phyloP scores from a whole-genome alignment of 1,140 invertebrate genomes.

The Aphis craccivora region DNA sequence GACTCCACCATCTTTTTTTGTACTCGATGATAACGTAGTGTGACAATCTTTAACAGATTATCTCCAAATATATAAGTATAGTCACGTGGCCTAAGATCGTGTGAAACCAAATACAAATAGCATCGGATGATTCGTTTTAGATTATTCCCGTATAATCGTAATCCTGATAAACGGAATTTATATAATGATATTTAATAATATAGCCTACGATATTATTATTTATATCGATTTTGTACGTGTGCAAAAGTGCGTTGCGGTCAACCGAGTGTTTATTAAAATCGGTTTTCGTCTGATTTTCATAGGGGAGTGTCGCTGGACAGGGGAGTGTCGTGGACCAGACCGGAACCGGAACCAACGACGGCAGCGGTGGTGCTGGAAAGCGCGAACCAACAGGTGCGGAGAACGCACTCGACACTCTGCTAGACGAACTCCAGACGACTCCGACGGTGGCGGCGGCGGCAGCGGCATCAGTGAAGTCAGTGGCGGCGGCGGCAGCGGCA shows the following conservation, averaged over 20 bases:
- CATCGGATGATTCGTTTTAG: no score
- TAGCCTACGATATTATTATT: no score
- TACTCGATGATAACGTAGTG: no score
- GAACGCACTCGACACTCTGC: conserved; percentile 93
- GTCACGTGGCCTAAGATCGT: no score
- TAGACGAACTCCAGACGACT: conserved; percentile 86
- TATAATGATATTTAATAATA: no score
- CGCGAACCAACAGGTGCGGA: conserved; percentile 73
- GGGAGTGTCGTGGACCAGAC: conserved; percentile 69
- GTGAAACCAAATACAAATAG: no score
- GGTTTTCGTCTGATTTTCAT: conserved; percentile 65
- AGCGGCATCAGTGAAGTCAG: conserved; percentile 65
- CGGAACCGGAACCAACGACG: conserved; percentile 69
- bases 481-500: conserved; percentile 62
- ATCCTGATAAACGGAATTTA: no score
- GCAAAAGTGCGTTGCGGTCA: neutral
- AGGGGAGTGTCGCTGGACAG: conserved; percentile 73
- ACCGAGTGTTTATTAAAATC: neutral
- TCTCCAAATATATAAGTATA: no score
- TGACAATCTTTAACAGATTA: no score
- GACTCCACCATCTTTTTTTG: no score
- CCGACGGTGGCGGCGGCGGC: neutral
- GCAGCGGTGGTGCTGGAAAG: conserved; percentile 66
- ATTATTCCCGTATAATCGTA: no score
- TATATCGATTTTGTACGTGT: neutral